Evolutionary conservation across 2,113 vertebrate genomes (phyloP), one percentile per base, ranked within the genome.

Genomic region (Daubentonia madagascariensis): DNA sequence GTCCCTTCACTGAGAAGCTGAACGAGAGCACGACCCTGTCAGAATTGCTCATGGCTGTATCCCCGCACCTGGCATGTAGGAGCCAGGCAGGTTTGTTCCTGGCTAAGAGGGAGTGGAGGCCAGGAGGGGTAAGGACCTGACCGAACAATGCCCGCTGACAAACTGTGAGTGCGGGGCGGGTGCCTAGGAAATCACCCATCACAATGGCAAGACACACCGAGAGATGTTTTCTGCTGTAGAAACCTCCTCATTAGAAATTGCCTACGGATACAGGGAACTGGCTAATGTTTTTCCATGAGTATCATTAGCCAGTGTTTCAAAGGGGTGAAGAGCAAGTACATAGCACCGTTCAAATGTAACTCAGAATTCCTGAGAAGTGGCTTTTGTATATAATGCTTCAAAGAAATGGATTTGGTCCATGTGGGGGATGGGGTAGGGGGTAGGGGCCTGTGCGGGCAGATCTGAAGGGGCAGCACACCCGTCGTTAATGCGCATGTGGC

Each of bases 81-180:
- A 85, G n/a, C 65, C 59, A 50, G 59, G 35, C 25, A 61, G 70
- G 32, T 85, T 88, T 94, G 52, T 75, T 35, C 83, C 11, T 32
- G 61, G 17, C 37, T 68, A 5, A 54, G 35, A 40, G 91, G 83
- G 18, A n/a, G 54, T 17, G 22, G 67, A 50, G 59, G 54, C 16
- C 57, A 80, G 48, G 52, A 25, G 17, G 14, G 8, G 32, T 3
- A 13, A 72, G 22, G 81, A 20, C 59, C 32, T 70, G 67, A 43
- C 17, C 1, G 1, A 22, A 72, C 30, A 45, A 54, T 12, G 48
- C 23, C 73, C 1, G 0, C 25, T 30, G 57, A 45, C 35, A 91
- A 50, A 45, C 20, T 2, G 1, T 22, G 43, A 45, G 65, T 32
- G 50, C 0, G 0, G 30, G 4, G 50, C 0, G 0, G 30, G 4